These are phyloP conservation scores for Eulacestoma nigropectus DNA, from an alignment of 2,113 vertebrate species.

Conservation along the genomic window DNA sequence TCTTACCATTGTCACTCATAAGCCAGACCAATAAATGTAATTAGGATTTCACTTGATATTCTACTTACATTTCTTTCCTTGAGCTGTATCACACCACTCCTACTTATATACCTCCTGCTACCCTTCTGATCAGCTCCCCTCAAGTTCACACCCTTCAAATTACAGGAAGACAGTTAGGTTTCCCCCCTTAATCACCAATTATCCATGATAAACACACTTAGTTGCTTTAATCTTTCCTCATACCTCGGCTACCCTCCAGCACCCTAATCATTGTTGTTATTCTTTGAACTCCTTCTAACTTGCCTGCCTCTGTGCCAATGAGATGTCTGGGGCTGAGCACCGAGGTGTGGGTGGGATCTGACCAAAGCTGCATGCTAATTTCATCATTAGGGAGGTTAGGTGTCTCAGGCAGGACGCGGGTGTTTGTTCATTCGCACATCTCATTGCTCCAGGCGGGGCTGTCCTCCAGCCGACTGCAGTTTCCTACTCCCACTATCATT, in stretches of 20 bases:
- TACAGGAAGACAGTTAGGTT: background rate
- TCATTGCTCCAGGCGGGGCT: background rate
- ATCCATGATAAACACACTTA: background rate
- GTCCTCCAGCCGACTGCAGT: background rate
- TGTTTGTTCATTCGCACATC: background rate
- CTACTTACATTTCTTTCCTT: background rate
- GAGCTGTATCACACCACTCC: background rate
- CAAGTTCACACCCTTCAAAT: background rate
- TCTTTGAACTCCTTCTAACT: background rate
- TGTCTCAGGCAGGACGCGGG: background rate
- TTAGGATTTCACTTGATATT: background rate
- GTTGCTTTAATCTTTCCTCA: slow-evolving; percentile 15
- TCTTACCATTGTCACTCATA: background rate
- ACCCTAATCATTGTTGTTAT: background rate
- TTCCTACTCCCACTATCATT: background rate
- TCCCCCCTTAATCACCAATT: background rate
- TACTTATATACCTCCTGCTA: background rate
- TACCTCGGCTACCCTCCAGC: background rate
- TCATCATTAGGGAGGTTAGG: background rate
- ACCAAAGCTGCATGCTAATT: background rate
- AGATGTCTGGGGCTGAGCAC: background rate
- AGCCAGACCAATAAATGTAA: background rate
- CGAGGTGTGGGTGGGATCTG: background rate
- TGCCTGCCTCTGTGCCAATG: background rate
- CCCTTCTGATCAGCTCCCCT: background rate